Evolutionary conservation across 2,888 invertebrate species (phyloP).

Genomic region (Rotaria socialis): DNA sequence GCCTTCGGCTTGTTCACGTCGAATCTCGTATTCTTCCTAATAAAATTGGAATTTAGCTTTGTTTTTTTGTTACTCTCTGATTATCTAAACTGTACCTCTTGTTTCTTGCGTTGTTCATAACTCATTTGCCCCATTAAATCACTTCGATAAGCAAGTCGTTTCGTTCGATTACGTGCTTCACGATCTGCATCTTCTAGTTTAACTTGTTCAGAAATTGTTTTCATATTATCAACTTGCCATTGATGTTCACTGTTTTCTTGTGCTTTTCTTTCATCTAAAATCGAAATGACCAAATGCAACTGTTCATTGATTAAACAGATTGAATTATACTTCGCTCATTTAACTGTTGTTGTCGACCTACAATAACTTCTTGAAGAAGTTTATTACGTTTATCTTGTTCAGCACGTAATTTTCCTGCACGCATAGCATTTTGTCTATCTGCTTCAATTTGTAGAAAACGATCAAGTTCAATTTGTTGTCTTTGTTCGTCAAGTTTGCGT

Average conservation of each 20-base stretch:
- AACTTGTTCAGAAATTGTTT: conserved; percentile 16
- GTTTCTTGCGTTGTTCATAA: not conserved
- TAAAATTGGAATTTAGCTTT: not conserved
- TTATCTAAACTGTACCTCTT: not conserved
- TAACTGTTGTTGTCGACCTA: conserved; percentile 16
- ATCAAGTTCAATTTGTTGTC: conserved; percentile 5
- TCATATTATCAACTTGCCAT: conserved; percentile 22
- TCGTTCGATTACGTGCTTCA: not conserved
- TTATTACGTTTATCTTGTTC: not conserved
- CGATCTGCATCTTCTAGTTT: not conserved
- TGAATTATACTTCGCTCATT: not conserved
- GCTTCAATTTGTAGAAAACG: not conserved
- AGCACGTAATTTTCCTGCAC: not conserved
- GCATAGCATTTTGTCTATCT: not conserved
- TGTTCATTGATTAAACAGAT: no score
- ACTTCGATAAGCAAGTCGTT: not conserved
- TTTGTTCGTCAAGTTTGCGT: not conserved
- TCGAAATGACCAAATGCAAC: not conserved
- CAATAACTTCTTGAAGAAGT: not conserved
- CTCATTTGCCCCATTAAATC: not conserved
- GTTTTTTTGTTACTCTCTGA: not conserved
- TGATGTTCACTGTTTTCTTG: not conserved
- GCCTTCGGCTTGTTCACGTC: conserved; percentile 27
- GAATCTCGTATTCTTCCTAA: conserved; percentile 21
- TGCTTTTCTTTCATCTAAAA: not conserved